A percentile compares a stretch with the other conserved stretches of the same genome.
These are phyloP conservation scores for Diplolepis rosae DNA, from an alignment of 2,888 invertebrate genomes.

Conservation along the genomic window DNA sequence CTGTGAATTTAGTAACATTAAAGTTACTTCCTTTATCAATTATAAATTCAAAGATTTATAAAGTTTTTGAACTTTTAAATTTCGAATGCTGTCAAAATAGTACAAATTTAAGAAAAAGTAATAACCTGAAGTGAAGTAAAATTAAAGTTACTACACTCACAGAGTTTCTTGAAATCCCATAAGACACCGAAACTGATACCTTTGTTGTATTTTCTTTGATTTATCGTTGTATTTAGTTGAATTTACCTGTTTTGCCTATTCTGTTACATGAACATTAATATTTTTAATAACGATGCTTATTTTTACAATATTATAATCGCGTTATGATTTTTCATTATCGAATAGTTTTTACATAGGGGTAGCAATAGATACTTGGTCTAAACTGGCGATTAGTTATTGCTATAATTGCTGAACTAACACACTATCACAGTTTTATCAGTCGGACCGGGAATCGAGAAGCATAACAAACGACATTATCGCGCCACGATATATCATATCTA, in stretches of 20 bases:
- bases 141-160: slow-evolving; percentile 13
- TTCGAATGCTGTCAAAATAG: too few species aligned
- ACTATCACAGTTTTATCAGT: not conserved
- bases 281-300: slow-evolving; percentile 16
- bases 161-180: not conserved
- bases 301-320: not conserved
- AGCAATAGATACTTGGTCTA: slow-evolving; percentile 15
- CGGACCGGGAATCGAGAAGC: not conserved
- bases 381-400: not conserved
- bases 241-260: slow-evolving; percentile 55
- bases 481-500: slow-evolving; percentile 24
- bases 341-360: slow-evolving; percentile 42
- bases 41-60: too few species aligned
- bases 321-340: slow-evolving; percentile 34
- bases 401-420: not conserved
- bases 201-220: slow-evolving; percentile 36
- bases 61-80: not conserved
- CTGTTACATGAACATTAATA: slow-evolving; percentile 46
- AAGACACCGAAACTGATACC: slow-evolving; percentile 10
- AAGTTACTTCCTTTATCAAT: too few species aligned
- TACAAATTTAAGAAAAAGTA: too few species aligned
- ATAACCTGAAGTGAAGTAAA: slow-evolving; percentile 12
- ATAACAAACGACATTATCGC: slow-evolving; percentile 1
- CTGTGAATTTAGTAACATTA: not conserved
- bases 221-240: slow-evolving; percentile 56